phyloP scores from a whole-genome alignment of 2,797 vertebrate genomes.

The Oophaga sylvatica region DNA sequence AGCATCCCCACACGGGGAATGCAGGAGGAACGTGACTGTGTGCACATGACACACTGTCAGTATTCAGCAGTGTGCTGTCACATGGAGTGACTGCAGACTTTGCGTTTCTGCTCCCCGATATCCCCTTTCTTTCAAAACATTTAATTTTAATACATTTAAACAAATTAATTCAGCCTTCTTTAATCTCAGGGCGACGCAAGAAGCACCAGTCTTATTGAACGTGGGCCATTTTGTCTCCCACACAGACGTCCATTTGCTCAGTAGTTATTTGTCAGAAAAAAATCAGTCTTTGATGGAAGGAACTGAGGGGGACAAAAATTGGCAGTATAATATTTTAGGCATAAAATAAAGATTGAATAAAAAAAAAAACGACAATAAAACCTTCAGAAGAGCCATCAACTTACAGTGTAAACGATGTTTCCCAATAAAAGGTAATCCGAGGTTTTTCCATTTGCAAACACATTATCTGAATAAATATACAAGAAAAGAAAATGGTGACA shows the following conservation, averaged over 20 bases:
- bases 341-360: not conserved
- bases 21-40: too few relatives aligned
- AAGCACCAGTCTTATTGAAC: too few relatives aligned
- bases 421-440: slow-evolving; percentile 96
- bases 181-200: too few relatives aligned
- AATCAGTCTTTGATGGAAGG: not conserved
- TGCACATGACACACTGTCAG: too few relatives aligned
- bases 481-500: not conserved
- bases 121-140: too few relatives aligned
- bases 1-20: too few relatives aligned
- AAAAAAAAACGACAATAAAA: not conserved
- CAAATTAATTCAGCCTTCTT: too few relatives aligned
- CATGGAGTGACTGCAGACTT: too few relatives aligned
- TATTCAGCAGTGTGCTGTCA: too few relatives aligned
- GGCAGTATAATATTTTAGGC: not conserved
- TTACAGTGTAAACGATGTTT: slow-evolving; percentile 98
- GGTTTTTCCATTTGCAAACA: slow-evolving; percentile 92
- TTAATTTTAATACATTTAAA: too few relatives aligned
- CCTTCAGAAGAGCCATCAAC: slow-evolving; percentile 66
- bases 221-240: not conserved
- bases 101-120: too few relatives aligned
- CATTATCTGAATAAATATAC: slow-evolving; percentile 81
- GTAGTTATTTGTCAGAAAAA: not conserved
- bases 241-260: not conserved
- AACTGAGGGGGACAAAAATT: too few relatives aligned